A percentile compares a stretch with the other conserved stretches of the same genome.
These are phyloP conservation scores for honey bee (Apis mellifera) DNA, from an alignment of 1,140 invertebrate genomes.

Conservation along the genomic window Amel_HAv3.1 CM009943.2:9507501-9508000, in stretches of 20 bases:
- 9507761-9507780: conserved; percentile 14
- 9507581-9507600: conserved; percentile 69
- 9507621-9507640: conserved; percentile 71
- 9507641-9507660: conserved; percentile 79
- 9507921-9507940: no score
- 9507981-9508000: no score
- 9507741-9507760: conserved; percentile 69
- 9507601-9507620: conserved; percentile 59
- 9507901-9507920: not conserved
- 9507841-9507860: not conserved
- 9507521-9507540: conserved; percentile 68
- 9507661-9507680: conserved; percentile 55
- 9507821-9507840: conserved; percentile 21
- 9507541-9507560: conserved; percentile 51
- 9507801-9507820: conserved; percentile 18
- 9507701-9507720: conserved; percentile 45
- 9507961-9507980: no score
- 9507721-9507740: conserved; percentile 57
- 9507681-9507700: conserved; percentile 52
- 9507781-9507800: not conserved
- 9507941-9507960: no score
- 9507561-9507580: conserved; percentile 57
- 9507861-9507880: not conserved
- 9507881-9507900: not conserved
- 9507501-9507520: conserved; percentile 74